Evolutionary conservation across 2,888 invertebrate genomes (phyloP).

Genomic region (Priocnemis perturbator): DNA sequence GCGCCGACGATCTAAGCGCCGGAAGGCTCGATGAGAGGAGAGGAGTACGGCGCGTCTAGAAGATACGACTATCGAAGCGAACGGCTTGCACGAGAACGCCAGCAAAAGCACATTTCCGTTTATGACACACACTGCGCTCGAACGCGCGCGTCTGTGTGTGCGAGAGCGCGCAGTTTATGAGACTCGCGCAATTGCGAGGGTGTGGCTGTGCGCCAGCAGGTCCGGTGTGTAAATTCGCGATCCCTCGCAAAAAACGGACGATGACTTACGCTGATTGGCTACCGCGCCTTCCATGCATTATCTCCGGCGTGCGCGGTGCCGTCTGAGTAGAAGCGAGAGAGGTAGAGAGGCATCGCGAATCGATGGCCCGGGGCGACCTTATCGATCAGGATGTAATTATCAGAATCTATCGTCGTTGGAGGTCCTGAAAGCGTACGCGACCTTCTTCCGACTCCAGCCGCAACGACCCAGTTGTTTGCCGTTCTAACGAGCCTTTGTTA

Average conservation of each 20-base stretch:
- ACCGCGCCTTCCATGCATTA: constrained; percentile 45
- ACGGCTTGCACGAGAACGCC: no score
- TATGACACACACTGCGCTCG: no score
- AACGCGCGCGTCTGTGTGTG: no score
- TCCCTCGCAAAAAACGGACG: constrained; percentile 5
- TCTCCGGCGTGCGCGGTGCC: neutral
- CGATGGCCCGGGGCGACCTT: constrained; percentile 57
- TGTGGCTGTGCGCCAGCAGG: constrained; percentile 23
- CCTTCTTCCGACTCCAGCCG: neutral
- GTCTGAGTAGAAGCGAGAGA: constrained; percentile 4
- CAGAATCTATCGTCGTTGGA: constrained; percentile 53
- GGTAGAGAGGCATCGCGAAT: constrained; percentile 17
- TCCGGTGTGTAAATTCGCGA: constrained; percentile 38
- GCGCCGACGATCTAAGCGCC: no score
- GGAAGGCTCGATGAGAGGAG: no score
- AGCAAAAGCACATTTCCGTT: no score
- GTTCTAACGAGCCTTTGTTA: constrained; percentile 51
- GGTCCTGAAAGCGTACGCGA: constrained; percentile 47
- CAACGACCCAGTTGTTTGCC: constrained; percentile 4
- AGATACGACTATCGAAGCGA: no score
- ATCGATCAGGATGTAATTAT: constrained; percentile 63
- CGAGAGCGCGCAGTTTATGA: constrained; percentile 29
- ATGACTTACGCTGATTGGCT: constrained; percentile 40
- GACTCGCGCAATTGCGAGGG: constrained; percentile 23
- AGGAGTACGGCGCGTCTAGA: no score